These are phyloP conservation scores for Phyllotreta striolata DNA, from an alignment of 2,888 invertebrate genomes.

Conservation along the genomic window DNA sequence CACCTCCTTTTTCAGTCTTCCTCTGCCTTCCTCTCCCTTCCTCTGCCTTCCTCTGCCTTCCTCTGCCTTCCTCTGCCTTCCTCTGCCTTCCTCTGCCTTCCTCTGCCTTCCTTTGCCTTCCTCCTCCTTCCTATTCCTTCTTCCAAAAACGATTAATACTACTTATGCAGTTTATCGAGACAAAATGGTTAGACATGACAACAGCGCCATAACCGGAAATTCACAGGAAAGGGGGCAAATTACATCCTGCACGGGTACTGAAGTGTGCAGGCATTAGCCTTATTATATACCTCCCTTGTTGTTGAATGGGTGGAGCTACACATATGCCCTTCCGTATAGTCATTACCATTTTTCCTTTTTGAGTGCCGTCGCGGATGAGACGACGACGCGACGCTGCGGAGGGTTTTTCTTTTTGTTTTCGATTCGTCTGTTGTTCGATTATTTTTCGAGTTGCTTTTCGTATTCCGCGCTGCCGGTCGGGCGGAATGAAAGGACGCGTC, in stretches of 20 bases:
- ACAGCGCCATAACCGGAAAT: slow-evolving; percentile 5
- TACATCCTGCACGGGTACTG: slow-evolving; percentile 14
- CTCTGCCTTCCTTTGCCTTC: too few relatives aligned
- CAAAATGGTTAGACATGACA: slow-evolving; percentile 38
- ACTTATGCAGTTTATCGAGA: neutral
- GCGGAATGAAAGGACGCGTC: too few relatives aligned
- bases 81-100: too few relatives aligned
- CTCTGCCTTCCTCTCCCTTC: too few relatives aligned
- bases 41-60: too few relatives aligned
- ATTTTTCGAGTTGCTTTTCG: slow-evolving; percentile 6
- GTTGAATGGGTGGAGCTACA: slow-evolving; percentile 52
- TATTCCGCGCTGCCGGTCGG: neutral
- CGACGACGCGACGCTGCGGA: slow-evolving; percentile 29
- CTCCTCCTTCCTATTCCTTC: too few relatives aligned
- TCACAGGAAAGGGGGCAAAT: slow-evolving; percentile 7
- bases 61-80: too few relatives aligned
- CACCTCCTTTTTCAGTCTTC: too few relatives aligned
- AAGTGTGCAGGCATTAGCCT: slow-evolving; percentile 47
- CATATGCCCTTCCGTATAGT: slow-evolving; percentile 36
- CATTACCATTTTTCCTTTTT: slow-evolving; percentile 40
- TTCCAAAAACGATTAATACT: too few relatives aligned
- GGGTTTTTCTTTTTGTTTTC: slow-evolving; percentile 33
- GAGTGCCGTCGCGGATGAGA: slow-evolving; percentile 22
- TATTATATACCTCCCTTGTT: slow-evolving; percentile 52
- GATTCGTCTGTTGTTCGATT: slow-evolving; percentile 23